Percentiles rank a stretch among this genome's conserved stretches.
Conservation (phyloP, 2,888 invertebrate genomes). For the Disparrhopalites patrizii region DNA sequence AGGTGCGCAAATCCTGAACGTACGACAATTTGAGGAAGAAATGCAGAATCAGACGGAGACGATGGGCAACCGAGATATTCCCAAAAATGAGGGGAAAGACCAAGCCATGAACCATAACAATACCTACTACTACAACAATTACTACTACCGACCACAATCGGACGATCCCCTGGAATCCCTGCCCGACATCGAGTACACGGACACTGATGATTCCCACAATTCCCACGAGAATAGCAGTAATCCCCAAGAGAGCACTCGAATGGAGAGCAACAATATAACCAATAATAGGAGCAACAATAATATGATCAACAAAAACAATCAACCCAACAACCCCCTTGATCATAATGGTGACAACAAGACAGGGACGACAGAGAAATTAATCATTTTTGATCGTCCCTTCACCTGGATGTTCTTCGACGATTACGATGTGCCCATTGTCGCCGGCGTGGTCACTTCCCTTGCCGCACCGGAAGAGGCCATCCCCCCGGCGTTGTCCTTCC, state of each 20-base stretch:
- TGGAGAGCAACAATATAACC: too few relatives aligned
- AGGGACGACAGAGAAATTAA: neutral
- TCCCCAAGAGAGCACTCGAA: too few relatives aligned
- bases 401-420: constrained; percentile 20
- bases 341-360: too few relatives aligned
- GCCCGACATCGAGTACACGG: neutral
- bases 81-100: neutral
- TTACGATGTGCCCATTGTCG: constrained; percentile 7
- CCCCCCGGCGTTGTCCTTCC: neutral
- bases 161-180: too few relatives aligned
- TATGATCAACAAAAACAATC: too few relatives aligned
- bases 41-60: neutral
- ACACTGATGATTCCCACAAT: neutral
- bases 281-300: too few relatives aligned
- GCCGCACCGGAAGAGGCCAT: neutral
- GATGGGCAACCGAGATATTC: neutral
- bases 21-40: constrained; percentile 9
- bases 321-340: too few relatives aligned
- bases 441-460: constrained; percentile 5
- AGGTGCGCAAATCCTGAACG: constrained; percentile 16
- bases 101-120: neutral
- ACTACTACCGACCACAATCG: too few relatives aligned
- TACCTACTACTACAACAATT: too few relatives aligned
- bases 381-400: constrained; percentile 5
- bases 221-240: too few relatives aligned